Conservation (phyloP, 2,113 vertebrate species). For the Nycticorax nycticorax region DNA sequence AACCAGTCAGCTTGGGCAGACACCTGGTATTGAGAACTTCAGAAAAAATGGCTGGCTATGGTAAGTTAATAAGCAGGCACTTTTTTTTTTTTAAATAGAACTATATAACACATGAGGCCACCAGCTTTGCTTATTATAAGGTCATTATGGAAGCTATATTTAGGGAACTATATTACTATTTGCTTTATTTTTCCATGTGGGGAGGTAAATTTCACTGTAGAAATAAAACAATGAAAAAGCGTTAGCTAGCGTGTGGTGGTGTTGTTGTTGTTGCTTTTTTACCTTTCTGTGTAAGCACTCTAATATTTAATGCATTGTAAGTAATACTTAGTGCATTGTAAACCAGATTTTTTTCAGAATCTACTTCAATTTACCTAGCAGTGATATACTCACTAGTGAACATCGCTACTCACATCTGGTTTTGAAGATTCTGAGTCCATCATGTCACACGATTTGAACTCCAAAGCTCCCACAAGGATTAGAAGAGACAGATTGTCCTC, state of each 20-base stretch:
- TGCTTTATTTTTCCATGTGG: conserved; percentile 72
- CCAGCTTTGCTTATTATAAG: conserved; percentile 58
- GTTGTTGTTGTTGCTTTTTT: conserved; percentile 65
- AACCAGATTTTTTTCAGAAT: background rate
- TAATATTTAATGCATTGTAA: conserved; percentile 58
- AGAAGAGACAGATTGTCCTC: background rate
- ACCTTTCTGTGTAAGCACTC: conserved; percentile 60
- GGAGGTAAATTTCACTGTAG: conserved; percentile 47
- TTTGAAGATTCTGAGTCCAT: background rate
- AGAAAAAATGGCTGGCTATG: background rate
- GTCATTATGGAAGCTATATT: conserved; percentile 69
- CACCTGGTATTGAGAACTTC: background rate
- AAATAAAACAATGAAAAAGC: conserved; percentile 58
- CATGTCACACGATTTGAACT: background rate
- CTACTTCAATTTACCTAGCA: background rate
- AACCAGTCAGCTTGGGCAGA: background rate
- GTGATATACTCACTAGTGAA: background rate
- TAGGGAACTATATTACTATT: conserved; percentile 65
- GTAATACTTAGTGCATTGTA: conserved; percentile 36
- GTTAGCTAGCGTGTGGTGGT: conserved; percentile 46
- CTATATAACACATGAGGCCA: conserved; percentile 56
- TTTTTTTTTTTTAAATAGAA: conserved; percentile 23
- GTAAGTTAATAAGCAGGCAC: conserved; percentile 21
- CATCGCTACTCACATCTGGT: background rate
- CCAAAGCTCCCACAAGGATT: background rate